phyloP scores from a whole-genome alignment of 2,797 vertebrate species.

The Sebastes diaconus region DNA sequence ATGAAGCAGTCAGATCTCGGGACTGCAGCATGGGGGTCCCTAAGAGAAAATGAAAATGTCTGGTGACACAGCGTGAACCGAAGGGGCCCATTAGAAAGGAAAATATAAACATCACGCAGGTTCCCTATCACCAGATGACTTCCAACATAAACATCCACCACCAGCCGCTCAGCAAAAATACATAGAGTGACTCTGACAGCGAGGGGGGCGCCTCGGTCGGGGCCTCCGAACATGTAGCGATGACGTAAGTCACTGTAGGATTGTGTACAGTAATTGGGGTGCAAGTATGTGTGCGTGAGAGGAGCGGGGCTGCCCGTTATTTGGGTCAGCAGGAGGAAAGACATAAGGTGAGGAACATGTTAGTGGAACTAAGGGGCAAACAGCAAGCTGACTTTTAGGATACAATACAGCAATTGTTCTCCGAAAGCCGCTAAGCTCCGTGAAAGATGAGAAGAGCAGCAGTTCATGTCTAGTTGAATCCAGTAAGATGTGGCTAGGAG shows the following conservation, averaged over 20 bases:
- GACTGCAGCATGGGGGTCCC: background rate
- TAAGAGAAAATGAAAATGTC: slow-evolving; percentile 27
- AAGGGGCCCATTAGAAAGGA: slow-evolving; percentile 32
- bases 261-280: slow-evolving; percentile 11
- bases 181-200: slow-evolving; percentile 15
- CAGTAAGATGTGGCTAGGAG: slow-evolving; percentile 14
- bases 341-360: background rate
- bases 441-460: slow-evolving; percentile 44
- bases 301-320: slow-evolving; percentile 9
- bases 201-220: background rate
- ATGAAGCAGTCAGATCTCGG: slow-evolving; percentile 6
- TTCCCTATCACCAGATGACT: slow-evolving; percentile 37
- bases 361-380: slow-evolving; percentile 2
- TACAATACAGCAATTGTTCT: slow-evolving; percentile 55
- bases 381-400: slow-evolving; percentile 1
- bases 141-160: slow-evolving; percentile 56
- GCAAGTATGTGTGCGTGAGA: slow-evolving; percentile 14
- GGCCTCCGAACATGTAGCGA: slow-evolving; percentile 15
- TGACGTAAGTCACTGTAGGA: slow-evolving; percentile 23
- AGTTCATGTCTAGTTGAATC: slow-evolving; percentile 12
- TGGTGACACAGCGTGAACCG: slow-evolving; percentile 37
- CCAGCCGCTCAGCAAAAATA: slow-evolving; percentile 7
- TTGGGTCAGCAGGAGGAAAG: slow-evolving; percentile 8
- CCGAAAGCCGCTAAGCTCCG: slow-evolving; percentile 14
- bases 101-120: slow-evolving; percentile 49